Base-by-base conservation (phyloP, 2,113 vertebrate genomes). In the Lucifuga dentata region DNA sequence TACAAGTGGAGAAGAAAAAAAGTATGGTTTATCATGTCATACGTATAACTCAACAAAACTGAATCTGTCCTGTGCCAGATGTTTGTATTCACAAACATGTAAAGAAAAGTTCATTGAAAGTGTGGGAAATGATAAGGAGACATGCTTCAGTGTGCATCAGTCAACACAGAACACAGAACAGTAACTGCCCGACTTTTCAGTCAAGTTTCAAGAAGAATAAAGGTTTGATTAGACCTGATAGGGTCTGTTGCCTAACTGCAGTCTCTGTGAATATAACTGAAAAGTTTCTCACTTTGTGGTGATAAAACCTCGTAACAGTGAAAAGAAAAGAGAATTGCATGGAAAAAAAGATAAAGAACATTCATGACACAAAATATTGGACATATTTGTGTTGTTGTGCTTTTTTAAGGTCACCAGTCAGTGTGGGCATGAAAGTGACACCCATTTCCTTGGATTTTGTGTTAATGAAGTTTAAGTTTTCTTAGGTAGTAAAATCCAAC, bases 51-150 rank as follows among this genome's bases (percentile, higher is more conserved):
- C 5, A 6, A 46, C 24, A 66, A 65, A 86, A 80, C 58, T 4
- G 44, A 59, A 75, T 61, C 66, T 9, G 12, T 11, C 29, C 46
- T 21, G 29, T 9, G 29, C 65, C 70, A 82, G 66, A 78, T 80
- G 58, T 77, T 56, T 44, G 51, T 41, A 26, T 67, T 73, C 35
- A 70, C 4, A 8, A 51, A 60, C 55, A 26, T 12, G 48, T 26
- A 49, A 36, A 41, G 29, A 59, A 51, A 75, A 36, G 71, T 66
- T 78, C 24, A 81, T 68, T 71, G 50, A 60, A 7, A 81, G 67
- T 72, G 67, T 81, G n/a, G 56, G 71, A 81, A 83, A 69, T 65
- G 53, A 67, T 52, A 63, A 11, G 2, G 39, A 76, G 29, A 26
- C 20, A 3, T 12, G 41, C 13, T 51, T 3, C 6, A n/a, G 32